Evolutionary conservation across 2,888 invertebrate genomes (phyloP), one percentile per base, ranked within the genome.

Genomic region (Conistra vaccinii): DNA sequence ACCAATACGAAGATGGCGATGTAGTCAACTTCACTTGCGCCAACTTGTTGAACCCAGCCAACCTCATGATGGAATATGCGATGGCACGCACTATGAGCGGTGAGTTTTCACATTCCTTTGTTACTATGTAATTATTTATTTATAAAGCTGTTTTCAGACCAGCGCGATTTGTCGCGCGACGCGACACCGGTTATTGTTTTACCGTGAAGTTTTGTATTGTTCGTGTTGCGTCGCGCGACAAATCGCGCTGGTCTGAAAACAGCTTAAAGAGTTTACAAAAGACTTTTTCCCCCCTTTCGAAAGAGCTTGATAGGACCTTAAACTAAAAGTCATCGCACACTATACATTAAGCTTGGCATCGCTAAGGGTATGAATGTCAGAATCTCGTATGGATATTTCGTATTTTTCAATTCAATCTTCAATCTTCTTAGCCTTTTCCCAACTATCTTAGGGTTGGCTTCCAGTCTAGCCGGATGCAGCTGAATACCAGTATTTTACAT

Each of bases 1-100:
- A 80, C 55, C 51, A 35, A 6, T 80, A 79, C 35, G 67, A 1
- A 9, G 72, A 67, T 1, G 67, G 58, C 2, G 80, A 80, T 35
- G 1, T 3, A 3, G 72, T 80, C 5, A 9, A 48, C 1, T 63
- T 80, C 26, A 23, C 4, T 23, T 80, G 80, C 39, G 6, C 5
- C 4, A 53, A 58, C 45, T 51, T 39, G 12, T 6, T 3, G 3
- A 0, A 3, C 0, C 0, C 0, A 14, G 1, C 2, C 2, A 5
- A 0, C 1, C 51, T 83, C 1, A 62, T 9, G 5, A 62, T 79
- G 51, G n/a, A 61, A 35, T 69, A 66, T 29, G 0, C 0, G 2
- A 66, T 58, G 32, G 48, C 62, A 48, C 67, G 66, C 6, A 20
- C 5, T 20, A 7, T 2, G 14, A 68, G 39, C 6, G 42, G 80